phyloP scores from a whole-genome alignment of 2,888 invertebrate species.

The Caenorhabditis auriculariae region DNA sequence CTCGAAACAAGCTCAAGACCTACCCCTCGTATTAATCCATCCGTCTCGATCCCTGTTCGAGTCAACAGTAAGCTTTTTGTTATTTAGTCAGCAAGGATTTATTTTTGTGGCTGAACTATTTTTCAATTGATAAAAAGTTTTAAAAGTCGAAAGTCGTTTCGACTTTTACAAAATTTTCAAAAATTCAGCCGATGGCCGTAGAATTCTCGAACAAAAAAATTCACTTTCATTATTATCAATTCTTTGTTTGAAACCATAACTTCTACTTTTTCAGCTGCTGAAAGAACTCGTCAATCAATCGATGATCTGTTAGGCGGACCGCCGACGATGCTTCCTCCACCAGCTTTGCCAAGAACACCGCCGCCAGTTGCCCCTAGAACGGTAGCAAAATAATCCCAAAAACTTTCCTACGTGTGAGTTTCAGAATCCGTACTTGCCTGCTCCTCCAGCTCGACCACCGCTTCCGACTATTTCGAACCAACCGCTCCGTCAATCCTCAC shows the following conservation, averaged over 20 bases:
- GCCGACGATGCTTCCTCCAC: neutral
- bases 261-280: neutral
- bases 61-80: no score
- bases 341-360: constrained; percentile 1
- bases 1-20: no score
- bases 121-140: no score
- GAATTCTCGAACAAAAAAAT: neutral
- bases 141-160: no score
- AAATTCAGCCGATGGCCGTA: no score
- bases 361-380: constrained; percentile 29
- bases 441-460: constrained; percentile 30
- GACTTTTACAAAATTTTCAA: no score
- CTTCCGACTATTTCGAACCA: constrained; percentile 9
- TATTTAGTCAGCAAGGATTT: no score
- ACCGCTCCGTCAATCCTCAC: constrained; percentile 65
- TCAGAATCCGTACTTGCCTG: no score
- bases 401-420: neutral
- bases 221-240: neutral
- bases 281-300: constrained; percentile 2
- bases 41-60: no score
- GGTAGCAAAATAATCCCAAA: neutral
- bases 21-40: no score
- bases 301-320: constrained; percentile 20
- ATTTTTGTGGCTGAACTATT: no score
- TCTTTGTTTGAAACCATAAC: neutral